Evolutionary conservation across 1,140 invertebrate genomes (phyloP).

Genomic region (Globodera rostochiensis): DNA sequence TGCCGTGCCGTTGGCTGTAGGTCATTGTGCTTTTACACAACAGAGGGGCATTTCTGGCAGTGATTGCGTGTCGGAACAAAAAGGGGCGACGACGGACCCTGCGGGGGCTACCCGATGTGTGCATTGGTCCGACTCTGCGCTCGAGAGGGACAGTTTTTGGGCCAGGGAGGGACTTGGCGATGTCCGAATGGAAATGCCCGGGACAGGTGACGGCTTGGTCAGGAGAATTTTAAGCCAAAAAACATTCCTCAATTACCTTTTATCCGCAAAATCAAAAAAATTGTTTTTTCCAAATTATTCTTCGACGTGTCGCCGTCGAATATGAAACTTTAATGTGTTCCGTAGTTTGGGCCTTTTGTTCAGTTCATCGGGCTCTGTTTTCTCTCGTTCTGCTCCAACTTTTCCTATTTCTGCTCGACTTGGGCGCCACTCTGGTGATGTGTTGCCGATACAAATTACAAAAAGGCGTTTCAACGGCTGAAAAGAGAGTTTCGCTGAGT

Average conservation of each 20-base stretch:
- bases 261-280: too few relatives aligned
- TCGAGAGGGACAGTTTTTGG: slow-evolving; percentile 10
- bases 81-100: background rate
- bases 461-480: slow-evolving; percentile 15
- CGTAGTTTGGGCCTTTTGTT: background rate
- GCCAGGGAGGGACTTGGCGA: background rate
- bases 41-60: slow-evolving; percentile 30
- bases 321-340: too few relatives aligned
- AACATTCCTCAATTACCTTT: too few relatives aligned
- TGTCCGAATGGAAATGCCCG: slow-evolving; percentile 4
- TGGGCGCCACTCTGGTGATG: slow-evolving; percentile 28
- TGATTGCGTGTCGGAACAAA: slow-evolving; percentile 16
- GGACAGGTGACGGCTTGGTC: background rate
- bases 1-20: background rate
- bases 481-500: slow-evolving; percentile 22
- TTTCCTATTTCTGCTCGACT: slow-evolving; percentile 13
- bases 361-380: slow-evolving; percentile 26
- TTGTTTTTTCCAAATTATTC: too few relatives aligned
- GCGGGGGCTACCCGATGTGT: slow-evolving; percentile 7
- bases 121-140: background rate
- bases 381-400: slow-evolving; percentile 23
- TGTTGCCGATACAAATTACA: slow-evolving; percentile 24
- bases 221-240: background rate
- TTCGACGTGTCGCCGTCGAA: too few relatives aligned
- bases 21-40: background rate